Conservation (phyloP, 2,113 vertebrate genomes). For the Ailurus styani region DNA sequence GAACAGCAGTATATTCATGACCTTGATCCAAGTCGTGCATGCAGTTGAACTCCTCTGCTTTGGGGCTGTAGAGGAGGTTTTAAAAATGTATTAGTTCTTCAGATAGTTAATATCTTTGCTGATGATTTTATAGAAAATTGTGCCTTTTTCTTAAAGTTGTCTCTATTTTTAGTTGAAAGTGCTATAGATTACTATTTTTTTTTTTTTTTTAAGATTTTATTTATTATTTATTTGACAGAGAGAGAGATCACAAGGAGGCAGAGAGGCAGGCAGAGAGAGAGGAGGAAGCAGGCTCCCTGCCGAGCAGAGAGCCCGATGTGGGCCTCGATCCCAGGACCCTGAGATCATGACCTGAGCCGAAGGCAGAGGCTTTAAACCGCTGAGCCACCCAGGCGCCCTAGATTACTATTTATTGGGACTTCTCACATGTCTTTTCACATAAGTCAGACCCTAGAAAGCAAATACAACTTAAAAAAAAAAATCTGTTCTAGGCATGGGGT, state of each 20-base stretch:
- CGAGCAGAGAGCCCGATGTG: too few relatives aligned
- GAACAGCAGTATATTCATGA: not conserved
- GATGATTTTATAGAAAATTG: constrained; percentile 13
- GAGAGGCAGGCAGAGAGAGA: too few relatives aligned
- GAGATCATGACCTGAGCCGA: too few relatives aligned
- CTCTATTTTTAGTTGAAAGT: constrained; percentile 4
- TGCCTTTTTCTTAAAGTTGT: not conserved
- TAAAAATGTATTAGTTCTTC: not conserved
- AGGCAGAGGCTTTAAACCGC: too few relatives aligned
- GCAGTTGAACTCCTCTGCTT: not conserved
- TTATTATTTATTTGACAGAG: too few relatives aligned
- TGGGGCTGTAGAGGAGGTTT: not conserved
- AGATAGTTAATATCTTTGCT: not conserved
- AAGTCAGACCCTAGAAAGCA: not conserved
- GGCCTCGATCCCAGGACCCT: too few relatives aligned
- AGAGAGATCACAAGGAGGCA: too few relatives aligned
- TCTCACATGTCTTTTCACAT: not conserved
- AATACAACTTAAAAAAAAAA: not conserved
- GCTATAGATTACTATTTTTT: not conserved
- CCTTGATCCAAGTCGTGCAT: not conserved
- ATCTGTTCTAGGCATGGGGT: not conserved
- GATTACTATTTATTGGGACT: not conserved
- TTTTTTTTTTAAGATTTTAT: too few relatives aligned
- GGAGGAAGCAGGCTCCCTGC: too few relatives aligned
- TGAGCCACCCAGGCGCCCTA: too few relatives aligned